Conservation (phyloP, 2,888 invertebrate species). For the Phyto melanocephala region DNA sequence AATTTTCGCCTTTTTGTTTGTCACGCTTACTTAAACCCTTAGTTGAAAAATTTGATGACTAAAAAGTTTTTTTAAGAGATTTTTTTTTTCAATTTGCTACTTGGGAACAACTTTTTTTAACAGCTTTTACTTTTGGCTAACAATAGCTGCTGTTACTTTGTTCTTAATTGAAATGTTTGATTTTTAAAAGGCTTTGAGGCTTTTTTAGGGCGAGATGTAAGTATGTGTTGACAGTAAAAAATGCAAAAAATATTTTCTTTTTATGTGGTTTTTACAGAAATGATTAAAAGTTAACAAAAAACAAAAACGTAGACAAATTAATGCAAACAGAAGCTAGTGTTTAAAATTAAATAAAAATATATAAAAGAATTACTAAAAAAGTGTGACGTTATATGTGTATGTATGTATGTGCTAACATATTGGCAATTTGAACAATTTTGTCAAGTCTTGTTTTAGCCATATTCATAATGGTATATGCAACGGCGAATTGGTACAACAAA, state of each 20-base stretch:
- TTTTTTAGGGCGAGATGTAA: slow-evolving; percentile 50
- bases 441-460: no score
- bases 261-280: not conserved
- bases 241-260: not conserved
- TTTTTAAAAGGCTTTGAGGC: slow-evolving; percentile 75
- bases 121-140: not conserved
- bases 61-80: slow-evolving; percentile 36
- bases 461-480: no score
- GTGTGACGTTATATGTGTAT: no score
- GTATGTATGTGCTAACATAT: no score
- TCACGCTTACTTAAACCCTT: slow-evolving; percentile 44
- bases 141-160: slow-evolving; percentile 44
- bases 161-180: slow-evolving; percentile 75
- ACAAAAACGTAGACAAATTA: no score
- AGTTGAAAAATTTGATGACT: slow-evolving; percentile 55
- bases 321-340: not conserved
- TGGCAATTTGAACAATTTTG: no score
- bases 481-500: no score
- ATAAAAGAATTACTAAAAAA: no score
- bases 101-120: not conserved
- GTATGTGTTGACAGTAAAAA: not conserved
- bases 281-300: not conserved
- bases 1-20: slow-evolving; percentile 29
- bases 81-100: slow-evolving; percentile 24
- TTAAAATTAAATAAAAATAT: not conserved